A percentile compares a stretch with the other conserved stretches of the same genome.
phyloP scores from a whole-genome alignment of 35 echinoderm and acorn worm genomes.

The Acanthaster planci region DNA sequence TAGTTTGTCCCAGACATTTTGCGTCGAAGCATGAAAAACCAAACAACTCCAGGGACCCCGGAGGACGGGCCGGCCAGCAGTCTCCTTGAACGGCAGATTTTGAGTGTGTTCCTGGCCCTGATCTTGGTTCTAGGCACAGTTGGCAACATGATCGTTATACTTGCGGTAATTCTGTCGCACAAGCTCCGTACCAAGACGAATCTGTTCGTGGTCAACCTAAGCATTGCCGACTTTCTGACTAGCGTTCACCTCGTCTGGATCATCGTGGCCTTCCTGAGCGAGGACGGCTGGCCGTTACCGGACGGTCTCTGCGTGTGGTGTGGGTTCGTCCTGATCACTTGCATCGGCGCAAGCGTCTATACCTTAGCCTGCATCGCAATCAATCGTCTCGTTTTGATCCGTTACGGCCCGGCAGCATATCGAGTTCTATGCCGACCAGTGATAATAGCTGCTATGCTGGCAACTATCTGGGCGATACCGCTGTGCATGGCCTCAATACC shows the following conservation, averaged over 20 bases:
- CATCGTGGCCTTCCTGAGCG: slow-evolving; percentile 32
- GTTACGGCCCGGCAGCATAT: slow-evolving; percentile 14
- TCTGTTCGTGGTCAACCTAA: slow-evolving; percentile 57
- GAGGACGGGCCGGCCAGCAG: not conserved
- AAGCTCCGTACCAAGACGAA: slow-evolving; percentile 67
- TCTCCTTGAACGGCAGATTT: not conserved
- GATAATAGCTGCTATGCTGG: not conserved
- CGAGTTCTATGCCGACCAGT: slow-evolving; percentile 3
- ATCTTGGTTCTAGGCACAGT: slow-evolving; percentile 27
- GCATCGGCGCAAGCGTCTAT: slow-evolving; percentile 46
- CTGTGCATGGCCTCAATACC: slow-evolving; percentile 10
- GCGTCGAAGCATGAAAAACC: not conserved
- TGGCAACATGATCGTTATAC: slow-evolving; percentile 38
- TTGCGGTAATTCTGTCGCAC: slow-evolving; percentile 29
- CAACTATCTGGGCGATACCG: slow-evolving; percentile 38
- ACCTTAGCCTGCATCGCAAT: slow-evolving; percentile 49
- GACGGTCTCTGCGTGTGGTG: slow-evolving; percentile 27
- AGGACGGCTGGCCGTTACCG: slow-evolving; percentile 28
- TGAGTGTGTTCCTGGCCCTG: not conserved
- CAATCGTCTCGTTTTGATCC: slow-evolving; percentile 45
- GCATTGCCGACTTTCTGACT: slow-evolving; percentile 52
- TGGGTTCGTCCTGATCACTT: slow-evolving; percentile 4
- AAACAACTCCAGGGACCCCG: not conserved
- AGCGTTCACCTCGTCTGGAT: slow-evolving; percentile 31
- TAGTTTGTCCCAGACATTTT: too few relatives aligned